These are phyloP conservation scores for Parnassius orleans DNA, from an alignment of 2,888 invertebrate species.

Conservation along the genomic window DNA sequence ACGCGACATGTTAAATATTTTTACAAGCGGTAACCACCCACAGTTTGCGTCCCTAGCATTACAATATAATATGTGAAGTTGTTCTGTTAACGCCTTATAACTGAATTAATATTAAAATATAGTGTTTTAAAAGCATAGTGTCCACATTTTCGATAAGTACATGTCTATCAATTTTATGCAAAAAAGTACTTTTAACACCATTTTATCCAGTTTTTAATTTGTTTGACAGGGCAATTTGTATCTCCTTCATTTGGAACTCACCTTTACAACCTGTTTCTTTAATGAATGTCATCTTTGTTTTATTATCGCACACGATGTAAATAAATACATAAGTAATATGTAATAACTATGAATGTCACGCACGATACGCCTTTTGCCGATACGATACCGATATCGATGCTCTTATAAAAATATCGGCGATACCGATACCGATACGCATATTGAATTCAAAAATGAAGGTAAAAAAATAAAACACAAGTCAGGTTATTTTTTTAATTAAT, in stretches of 20 bases:
- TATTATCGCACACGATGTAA: conserved; percentile 1
- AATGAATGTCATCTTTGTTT: conserved; percentile 20
- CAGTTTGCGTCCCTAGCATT: conserved; percentile 1
- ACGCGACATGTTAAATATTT: conserved; percentile 20
- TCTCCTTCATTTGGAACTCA: conserved; percentile 17
- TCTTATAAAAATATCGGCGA: too few species aligned
- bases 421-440: too few species aligned
- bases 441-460: too few species aligned
- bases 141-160: too few species aligned
- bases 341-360: too few species aligned
- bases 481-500: too few species aligned
- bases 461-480: too few species aligned
- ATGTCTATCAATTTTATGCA: too few species aligned
- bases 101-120: neutral
- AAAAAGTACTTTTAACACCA: neutral
- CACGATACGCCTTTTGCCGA: too few species aligned
- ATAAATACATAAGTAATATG: conserved; percentile 9
- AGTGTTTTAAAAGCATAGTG: too few species aligned
- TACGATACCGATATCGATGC: too few species aligned
- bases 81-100: conserved; percentile 9
- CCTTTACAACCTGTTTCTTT: conserved; percentile 20
- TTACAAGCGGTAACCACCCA: conserved; percentile 20
- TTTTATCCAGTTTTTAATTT: neutral
- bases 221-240: neutral
- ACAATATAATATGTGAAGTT: conserved; percentile 13